Conservation (phyloP, 2,888 invertebrate genomes). For the Liopterus haemorrhoidalis region DNA sequence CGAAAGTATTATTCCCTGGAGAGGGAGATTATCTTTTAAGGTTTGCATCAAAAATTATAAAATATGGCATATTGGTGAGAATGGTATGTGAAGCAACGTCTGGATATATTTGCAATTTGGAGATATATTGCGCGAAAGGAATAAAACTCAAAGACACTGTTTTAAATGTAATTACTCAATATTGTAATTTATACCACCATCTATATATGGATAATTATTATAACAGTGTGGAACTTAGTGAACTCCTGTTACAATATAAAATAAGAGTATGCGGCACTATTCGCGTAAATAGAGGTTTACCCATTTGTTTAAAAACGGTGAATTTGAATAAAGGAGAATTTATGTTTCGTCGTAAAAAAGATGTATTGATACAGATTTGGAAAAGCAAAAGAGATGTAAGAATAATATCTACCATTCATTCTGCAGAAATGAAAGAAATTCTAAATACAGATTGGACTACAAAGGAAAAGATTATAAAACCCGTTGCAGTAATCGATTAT, state of each 20-base stretch:
- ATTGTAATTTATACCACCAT: too few relatives aligned
- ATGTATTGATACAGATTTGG: conserved; percentile 26
- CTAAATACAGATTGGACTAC: conserved; percentile 15
- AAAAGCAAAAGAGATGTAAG: conserved; percentile 25
- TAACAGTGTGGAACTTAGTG: conserved; percentile 18
- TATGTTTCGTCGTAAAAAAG: conserved; percentile 22
- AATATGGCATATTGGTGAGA: conserved; percentile 31
- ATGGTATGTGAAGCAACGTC: conserved; percentile 27
- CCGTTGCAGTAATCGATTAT: conserved; percentile 26
- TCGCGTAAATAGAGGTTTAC: conserved; percentile 6
- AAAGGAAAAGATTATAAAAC: conserved; percentile 24
- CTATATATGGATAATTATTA: conserved; percentile 20
- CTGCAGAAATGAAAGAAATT: conserved; percentile 24
- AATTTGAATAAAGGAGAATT: conserved; percentile 22
- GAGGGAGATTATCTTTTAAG: conserved; percentile 28
- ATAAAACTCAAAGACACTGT: conserved; percentile 25
- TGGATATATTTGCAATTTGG: conserved; percentile 31
- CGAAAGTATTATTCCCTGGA: conserved; percentile 31
- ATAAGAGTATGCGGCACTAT: conserved; percentile 23
- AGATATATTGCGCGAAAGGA: conserved; percentile 27
- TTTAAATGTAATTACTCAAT: too few relatives aligned
- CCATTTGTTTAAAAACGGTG: conserved; percentile 11
- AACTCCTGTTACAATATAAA: conserved; percentile 18
- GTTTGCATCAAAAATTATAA: conserved; percentile 29
- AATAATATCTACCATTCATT: conserved; percentile 28